Conservation (phyloP, 2,113 vertebrate genomes). For the Himantopus leucocephalus region DNA sequence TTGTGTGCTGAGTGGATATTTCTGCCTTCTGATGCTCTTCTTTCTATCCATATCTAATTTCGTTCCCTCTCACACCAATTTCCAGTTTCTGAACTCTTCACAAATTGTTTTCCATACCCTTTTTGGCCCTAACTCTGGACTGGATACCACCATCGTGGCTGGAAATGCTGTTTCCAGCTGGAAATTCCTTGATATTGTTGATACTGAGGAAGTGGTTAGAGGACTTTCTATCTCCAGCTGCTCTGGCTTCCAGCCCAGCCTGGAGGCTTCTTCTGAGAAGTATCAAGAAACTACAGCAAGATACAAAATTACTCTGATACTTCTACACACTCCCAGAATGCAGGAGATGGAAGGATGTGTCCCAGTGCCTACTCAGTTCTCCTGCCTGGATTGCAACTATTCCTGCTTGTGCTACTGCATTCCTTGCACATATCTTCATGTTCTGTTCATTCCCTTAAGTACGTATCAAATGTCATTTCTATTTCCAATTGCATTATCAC, state of each 20-base stretch:
- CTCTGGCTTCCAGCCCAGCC: background rate
- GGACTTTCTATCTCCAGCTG: background rate
- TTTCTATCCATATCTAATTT: background rate
- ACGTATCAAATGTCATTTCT: background rate
- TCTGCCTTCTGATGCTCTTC: background rate
- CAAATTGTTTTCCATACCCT: background rate
- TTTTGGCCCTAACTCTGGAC: background rate
- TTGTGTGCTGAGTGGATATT: background rate
- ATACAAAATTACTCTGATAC: background rate
- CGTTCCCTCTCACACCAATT: background rate
- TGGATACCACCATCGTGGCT: background rate
- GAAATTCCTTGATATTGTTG: background rate
- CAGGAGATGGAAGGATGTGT: background rate
- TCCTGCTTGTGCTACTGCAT: background rate
- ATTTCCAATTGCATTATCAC: background rate
- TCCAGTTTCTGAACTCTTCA: background rate
- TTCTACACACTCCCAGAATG: background rate
- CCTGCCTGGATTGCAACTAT: background rate
- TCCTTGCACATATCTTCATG: background rate
- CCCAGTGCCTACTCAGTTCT: background rate
- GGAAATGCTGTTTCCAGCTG: background rate
- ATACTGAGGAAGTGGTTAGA: background rate
- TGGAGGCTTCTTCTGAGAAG: background rate
- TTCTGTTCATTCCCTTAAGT: background rate
- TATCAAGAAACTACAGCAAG: background rate